Evolutionary conservation across 2,888 invertebrate genomes (phyloP), one percentile per base, ranked within the genome.

Genomic region (Byasa hedistus): DNA sequence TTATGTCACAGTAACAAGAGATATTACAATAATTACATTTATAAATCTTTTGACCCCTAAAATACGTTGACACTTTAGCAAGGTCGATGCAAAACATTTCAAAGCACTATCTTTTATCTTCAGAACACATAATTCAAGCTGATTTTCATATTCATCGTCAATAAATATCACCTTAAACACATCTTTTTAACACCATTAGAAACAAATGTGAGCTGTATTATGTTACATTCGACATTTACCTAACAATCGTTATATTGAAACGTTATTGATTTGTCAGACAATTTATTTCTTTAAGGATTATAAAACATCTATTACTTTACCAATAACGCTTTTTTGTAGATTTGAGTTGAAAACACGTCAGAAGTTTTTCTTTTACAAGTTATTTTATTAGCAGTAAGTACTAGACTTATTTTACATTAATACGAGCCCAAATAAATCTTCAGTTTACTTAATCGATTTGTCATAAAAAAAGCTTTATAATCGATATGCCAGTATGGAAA

Each of bases 161-260:
- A 67, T 67, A 63, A 67, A 66, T 66, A 59, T 67, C 19, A 56
- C 44, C 44, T 60, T 60, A 22, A 64, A 67, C 61, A 66, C 57
- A 58, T 58, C 66, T 66, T 64, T 66, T 65, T 66, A 61, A 66
- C 67, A 67, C 67, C 63, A 67, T 64, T 67, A 67, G 66, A 55
- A 27, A 22, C 32, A 60, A 64, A 66, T 64, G 67, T 60, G 48
- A 17, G 57, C 58, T 55, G 66, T 64, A 67, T 67, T 60, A 60
- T 64, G 39, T 67, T 67, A 58, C 63, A 60, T 57, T 57, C 65
- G 60, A 36, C 63, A 63, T 59, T 67, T 36, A 62, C 19, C 57
- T 22, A 39, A 55, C 39, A 55, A 24, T 36, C 66, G 32, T 32
- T 32, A 32, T 32, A 63, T 62, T 63, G 58, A 63, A 66, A 62